Conservation (phyloP, 2,113 vertebrate genomes). For the Callopanchax toddi region DNA sequence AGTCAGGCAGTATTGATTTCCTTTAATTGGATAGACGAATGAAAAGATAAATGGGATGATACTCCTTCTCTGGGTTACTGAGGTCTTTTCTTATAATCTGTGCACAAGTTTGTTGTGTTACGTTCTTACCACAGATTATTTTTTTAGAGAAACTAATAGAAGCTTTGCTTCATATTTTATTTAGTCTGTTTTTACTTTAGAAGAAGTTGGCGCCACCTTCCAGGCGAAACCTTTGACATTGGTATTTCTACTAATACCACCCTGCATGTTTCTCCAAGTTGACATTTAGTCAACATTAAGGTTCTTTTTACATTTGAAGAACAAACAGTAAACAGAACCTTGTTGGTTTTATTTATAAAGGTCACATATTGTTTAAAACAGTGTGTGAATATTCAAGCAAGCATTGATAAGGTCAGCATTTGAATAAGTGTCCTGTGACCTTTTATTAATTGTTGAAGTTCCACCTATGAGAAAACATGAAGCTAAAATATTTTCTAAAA, state of each 20-base stretch:
- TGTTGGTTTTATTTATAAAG: conserved; percentile 63
- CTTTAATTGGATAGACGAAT: conserved; percentile 75
- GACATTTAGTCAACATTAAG: background rate
- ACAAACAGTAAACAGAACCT: conserved; percentile 33
- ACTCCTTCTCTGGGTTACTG: conserved; percentile 10
- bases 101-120: conserved; percentile 16
- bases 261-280: background rate
- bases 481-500: conserved; percentile 1
- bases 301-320: conserved; percentile 12
- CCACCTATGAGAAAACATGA: conserved; percentile 15
- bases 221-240: conserved; percentile 3
- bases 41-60: conserved; percentile 46
- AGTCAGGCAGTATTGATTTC: conserved; percentile 69
- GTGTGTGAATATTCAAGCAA: conserved; percentile 62
- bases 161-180: too few relatives aligned
- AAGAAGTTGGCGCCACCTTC: background rate
- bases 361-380: conserved; percentile 64
- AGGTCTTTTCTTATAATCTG: conserved; percentile 17
- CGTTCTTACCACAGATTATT: background rate
- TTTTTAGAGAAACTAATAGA: too few relatives aligned
- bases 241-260: conserved; percentile 17
- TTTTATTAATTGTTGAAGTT: conserved; percentile 57
- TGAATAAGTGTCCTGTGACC: conserved; percentile 71
- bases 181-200: conserved; percentile 1
- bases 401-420: conserved; percentile 79